Evolutionary conservation across 64 coral and sea anemone genomes (phyloP), one percentile per base, ranked within the genome.

Genomic region (Pocillopora verrucosa): DNA sequence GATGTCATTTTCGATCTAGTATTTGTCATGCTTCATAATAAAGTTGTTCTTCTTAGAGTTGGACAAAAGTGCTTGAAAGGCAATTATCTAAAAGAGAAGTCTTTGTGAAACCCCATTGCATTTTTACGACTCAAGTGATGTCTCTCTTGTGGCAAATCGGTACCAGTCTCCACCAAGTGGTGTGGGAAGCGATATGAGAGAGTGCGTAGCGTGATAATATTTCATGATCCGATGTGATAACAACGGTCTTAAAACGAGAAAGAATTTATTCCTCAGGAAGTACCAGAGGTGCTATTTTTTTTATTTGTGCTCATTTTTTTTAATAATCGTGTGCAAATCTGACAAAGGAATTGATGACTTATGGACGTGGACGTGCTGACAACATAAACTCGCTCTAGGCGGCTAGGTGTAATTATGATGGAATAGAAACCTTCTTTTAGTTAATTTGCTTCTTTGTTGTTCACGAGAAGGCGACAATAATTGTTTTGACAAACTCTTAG

Each of bases 81-180:
- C 34, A 30, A 79, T 57, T 79, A 57, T 34, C 22, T 59, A 7
- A 16, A 77, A 13, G 9, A 56, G 75, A 51, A 60, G 13, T 30
- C 56, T 25, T 34, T 51, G 25, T 15, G 12, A 79, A 60, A 60
- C 56, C n/a, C 15, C 56, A 41, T 56, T 79, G 10, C 56, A 25
- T 26, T 60, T 51, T 60, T 59, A 59, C 57, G 5, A 60, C 11
- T 13, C 20, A 34, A 59, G 56, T 70, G 67, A 11, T 1, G 0
- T 70, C 20, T 70, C 10, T 24, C 17, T 19, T 16, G 41, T 36
- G 16, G 10, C 37, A 45, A 79, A 79, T 83, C 80, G 80, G 80
- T 83, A 67, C 80, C 80, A 83, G 80, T 51, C 80, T 83, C 80
- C 80, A 19, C 35, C 67, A 70, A 70, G 67, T 70, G n/a, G 67